phyloP scores from a whole-genome alignment of 1,140 invertebrate species.

The Macrotrachela quadricornifera region DNA sequence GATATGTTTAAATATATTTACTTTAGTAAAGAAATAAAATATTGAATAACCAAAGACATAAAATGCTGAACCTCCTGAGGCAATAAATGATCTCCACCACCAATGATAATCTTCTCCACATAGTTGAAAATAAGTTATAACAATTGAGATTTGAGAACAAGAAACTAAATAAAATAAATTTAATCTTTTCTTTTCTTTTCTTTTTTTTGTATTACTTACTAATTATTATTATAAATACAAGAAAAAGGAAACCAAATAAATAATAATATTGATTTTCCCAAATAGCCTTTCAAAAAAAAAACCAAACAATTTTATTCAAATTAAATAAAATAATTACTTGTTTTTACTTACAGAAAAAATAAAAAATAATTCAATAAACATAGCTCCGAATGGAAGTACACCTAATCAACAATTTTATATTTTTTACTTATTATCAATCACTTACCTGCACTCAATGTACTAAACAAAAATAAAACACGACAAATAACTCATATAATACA shows the following conservation, averaged over 20 bases:
- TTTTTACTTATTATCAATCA: too few relatives aligned
- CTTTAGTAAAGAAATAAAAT: constrained; percentile 69
- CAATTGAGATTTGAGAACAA: constrained; percentile 85
- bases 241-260: constrained; percentile 86
- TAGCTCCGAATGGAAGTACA: constrained; percentile 79
- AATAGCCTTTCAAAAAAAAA: constrained; percentile 75
- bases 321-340: neutral
- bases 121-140: constrained; percentile 92
- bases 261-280: constrained; percentile 99
- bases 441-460: constrained; percentile 72
- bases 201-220: constrained; percentile 14
- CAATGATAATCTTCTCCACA: constrained; percentile 66
- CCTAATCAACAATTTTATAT: too few relatives aligned
- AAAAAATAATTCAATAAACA: constrained; percentile 86
- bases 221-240: constrained; percentile 85
- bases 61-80: constrained; percentile 77
- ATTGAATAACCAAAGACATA: constrained; percentile 83
- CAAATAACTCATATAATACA: neutral
- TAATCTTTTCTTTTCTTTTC: too few relatives aligned
- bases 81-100: constrained; percentile 92
- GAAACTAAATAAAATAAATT: constrained; percentile 42
- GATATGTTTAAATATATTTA: constrained; percentile 16
- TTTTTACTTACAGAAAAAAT: constrained; percentile 34
- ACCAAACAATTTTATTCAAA: too few relatives aligned
- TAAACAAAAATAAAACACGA: constrained; percentile 27